Evolutionary conservation across 2,797 vertebrate genomes (phyloP), one percentile per base, ranked within the genome.

Genomic region (Semaprochilodus insignis): DNA sequence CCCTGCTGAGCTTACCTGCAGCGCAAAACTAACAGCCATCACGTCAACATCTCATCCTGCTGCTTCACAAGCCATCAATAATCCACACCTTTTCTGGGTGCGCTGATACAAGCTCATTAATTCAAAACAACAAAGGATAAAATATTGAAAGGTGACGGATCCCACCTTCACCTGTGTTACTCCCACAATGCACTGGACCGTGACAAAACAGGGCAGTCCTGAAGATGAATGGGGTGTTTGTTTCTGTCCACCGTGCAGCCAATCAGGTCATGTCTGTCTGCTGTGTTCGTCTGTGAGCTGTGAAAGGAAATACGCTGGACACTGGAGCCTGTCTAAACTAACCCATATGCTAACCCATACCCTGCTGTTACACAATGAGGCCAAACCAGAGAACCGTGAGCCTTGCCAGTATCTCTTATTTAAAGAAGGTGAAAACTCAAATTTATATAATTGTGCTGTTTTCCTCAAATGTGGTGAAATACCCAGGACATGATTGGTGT

Each of bases 21-120:
- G 85, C 52, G 81, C 81, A 84, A 91, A 91, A 55, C 86, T 86
- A 69, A 91, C 89, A 66, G 91, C 86, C 90, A 89, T 90, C 70
- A 27, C 13, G 31, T 51, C 71, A 27, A 27, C 65, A 31, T 27
- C n/a, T 63, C 36, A 78, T 55, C 71, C 73, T 75, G 63, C 72
- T 27, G 44, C 82, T 44, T 75, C 27, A 54, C 63, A 52, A 40
- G 17, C 31, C 21, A 13, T 40, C 27, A 4, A 59, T 19, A 75
- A 66, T 59, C 78, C 71, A 74, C 81, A 81, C 71, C 66, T 59
- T 44, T 52, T 52, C 55, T 23, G 27, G 36, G 62, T 34, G 21
- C 72, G 66, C 60, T n/a, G 10, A 63, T 65, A 54, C 15, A 67
- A 55, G 19, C 23, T 52, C 55, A 57, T 48, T 79, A 1, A 70